phyloP scores from a whole-genome alignment of 2,888 invertebrate species.

The Drosophila dives region DNA sequence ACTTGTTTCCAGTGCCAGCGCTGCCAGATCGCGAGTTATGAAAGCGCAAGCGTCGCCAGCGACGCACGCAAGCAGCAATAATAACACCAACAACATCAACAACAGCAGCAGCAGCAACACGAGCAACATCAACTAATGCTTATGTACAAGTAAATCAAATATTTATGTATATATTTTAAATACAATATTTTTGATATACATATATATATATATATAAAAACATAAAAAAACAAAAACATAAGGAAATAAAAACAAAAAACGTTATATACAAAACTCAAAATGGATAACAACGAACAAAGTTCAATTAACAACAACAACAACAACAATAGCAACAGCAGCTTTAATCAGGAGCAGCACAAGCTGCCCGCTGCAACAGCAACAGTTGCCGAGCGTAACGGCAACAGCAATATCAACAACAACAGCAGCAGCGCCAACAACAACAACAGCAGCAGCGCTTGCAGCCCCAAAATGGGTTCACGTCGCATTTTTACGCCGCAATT shows the following conservation, averaged over 20 bases:
- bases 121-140: slow-evolving; percentile 22
- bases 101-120: slow-evolving; percentile 7
- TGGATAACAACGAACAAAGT: slow-evolving; percentile 65
- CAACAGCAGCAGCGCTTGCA: slow-evolving; percentile 57
- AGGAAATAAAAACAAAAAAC: slow-evolving; percentile 5
- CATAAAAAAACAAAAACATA: neutral
- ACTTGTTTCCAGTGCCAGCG: slow-evolving; percentile 58
- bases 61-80: slow-evolving; percentile 47
- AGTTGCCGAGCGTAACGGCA: slow-evolving; percentile 28
- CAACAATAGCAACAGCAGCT: slow-evolving; percentile 33
- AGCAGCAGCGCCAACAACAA: slow-evolving; percentile 22
- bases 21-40: slow-evolving; percentile 79
- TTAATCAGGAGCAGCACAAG: slow-evolving; percentile 86
- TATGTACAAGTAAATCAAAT: slow-evolving; percentile 20
- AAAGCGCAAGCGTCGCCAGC: slow-evolving; percentile 74
- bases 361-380: slow-evolving; percentile 91
- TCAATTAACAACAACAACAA: slow-evolving; percentile 31
- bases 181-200: slow-evolving; percentile 58
- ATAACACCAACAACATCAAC: slow-evolving; percentile 22
- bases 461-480: slow-evolving; percentile 90
- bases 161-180: slow-evolving; percentile 14
- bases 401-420: slow-evolving; percentile 18
- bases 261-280: slow-evolving; percentile 38
- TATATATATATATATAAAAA: neutral
- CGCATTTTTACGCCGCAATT: slow-evolving; percentile 95